phyloP scores from a whole-genome alignment of 2,888 invertebrate species.

The Tribolium freemani region DNA sequence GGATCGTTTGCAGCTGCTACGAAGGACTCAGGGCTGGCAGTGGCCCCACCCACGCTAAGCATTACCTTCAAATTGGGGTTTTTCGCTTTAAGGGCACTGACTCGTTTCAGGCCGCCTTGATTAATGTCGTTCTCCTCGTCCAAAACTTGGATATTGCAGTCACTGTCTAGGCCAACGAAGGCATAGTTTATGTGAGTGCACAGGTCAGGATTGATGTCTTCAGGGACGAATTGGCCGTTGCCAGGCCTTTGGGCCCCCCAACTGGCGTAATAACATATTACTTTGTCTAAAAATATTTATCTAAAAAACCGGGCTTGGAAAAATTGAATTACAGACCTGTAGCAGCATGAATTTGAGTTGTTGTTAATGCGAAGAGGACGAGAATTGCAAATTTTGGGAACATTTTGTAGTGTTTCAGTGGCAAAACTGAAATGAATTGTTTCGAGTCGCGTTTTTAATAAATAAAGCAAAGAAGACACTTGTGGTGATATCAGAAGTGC shows the following conservation, averaged over 20 bases:
- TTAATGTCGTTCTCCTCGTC: conserved; percentile 33
- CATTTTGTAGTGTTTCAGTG: not conserved
- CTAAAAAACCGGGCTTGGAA: not conserved
- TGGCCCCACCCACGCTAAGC: conserved; percentile 36
- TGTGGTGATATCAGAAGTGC: not conserved
- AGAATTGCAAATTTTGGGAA: not conserved
- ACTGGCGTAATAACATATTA: conserved; percentile 41
- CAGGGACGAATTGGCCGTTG: conserved; percentile 37
- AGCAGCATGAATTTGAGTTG: not conserved
- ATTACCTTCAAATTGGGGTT: conserved; percentile 38
- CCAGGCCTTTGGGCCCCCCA: conserved; percentile 34
- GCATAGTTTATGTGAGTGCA: conserved; percentile 43
- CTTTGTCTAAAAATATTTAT: conserved; percentile 40
- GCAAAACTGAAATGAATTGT: not conserved
- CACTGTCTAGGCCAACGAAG: conserved; percentile 27
- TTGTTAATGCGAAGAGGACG: not conserved
- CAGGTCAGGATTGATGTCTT: conserved; percentile 37
- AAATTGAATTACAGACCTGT: not conserved
- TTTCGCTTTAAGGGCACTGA: conserved; percentile 46
- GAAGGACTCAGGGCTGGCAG: conserved; percentile 25
- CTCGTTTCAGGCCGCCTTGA: conserved; percentile 31
- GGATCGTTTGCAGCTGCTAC: not conserved
- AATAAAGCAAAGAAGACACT: not conserved
- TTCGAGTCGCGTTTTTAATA: not conserved
- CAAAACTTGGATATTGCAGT: conserved; percentile 34